phyloP scores from a whole-genome alignment of 2,888 invertebrate genomes.

The Ichneumoninae sp. region DNA sequence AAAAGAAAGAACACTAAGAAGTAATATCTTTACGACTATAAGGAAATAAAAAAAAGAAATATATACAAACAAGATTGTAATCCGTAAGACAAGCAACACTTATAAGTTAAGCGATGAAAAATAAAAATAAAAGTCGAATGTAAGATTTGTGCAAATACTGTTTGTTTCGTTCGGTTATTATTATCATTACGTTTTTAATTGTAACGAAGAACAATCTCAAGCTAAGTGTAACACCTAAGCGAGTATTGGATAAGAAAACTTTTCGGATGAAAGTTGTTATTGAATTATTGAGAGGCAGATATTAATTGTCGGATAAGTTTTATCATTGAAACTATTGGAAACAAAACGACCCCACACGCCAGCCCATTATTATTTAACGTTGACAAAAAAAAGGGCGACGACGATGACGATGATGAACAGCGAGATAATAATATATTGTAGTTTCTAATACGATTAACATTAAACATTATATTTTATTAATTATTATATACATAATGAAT shows the following conservation, averaged over 20 bases:
- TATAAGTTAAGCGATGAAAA: conserved; percentile 46
- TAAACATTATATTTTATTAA: conserved; percentile 83
- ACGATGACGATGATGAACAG: conserved; percentile 75
- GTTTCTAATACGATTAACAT: conserved; percentile 78
- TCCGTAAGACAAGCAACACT: conserved; percentile 51
- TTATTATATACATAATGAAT: conserved; percentile 79
- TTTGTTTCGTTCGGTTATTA: conserved; percentile 17
- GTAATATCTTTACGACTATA: conserved; percentile 57
- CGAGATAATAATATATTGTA: conserved; percentile 80
- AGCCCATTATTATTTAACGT: conserved; percentile 44
- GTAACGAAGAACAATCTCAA: conserved; percentile 60
- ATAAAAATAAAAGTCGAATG: conserved; percentile 40
- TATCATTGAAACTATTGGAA: conserved; percentile 22
- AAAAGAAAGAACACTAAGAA: conserved; percentile 18
- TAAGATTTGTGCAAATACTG: conserved; percentile 59
- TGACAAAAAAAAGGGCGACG: conserved; percentile 62
- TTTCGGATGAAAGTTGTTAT: conserved; percentile 66
- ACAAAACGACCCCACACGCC: not conserved
- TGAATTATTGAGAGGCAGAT: conserved; percentile 26
- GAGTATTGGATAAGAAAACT: conserved; percentile 68
- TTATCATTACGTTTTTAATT: conserved; percentile 26
- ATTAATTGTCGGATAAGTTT: conserved; percentile 38
- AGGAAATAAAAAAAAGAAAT: conserved; percentile 25
- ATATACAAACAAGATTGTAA: conserved; percentile 47
- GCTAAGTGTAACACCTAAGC: conserved; percentile 70